Evolutionary conservation across 2,888 invertebrate genomes (phyloP), one percentile per base, ranked within the genome.

Genomic region (Pandemis heparana): DNA sequence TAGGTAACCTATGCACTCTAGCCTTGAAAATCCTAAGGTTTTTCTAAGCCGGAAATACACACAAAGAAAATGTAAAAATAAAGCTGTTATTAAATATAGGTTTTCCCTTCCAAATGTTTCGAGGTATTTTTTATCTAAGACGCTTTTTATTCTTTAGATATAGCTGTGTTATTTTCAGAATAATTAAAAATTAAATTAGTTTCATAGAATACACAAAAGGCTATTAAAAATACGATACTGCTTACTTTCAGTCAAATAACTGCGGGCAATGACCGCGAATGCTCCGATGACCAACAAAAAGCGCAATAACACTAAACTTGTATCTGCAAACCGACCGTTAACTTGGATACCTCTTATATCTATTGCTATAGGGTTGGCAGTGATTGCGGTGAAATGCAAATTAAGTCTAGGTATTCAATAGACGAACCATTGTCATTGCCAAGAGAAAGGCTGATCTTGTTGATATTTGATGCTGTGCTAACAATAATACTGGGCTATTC

Each of bases 401-500:
- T 69, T 51, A 23, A 48, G 23, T 18, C 39, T 70, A 51, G 60
- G 59, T 59, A 73, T 63, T 68, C 74, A 64, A 51, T 23, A 32
- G 32, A n/a, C 64, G 39, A 69, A 64, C 65, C 83, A 83, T 79
- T 83, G 81, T 79, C 83, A 83, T 71, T 83, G 79, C 78, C 82
- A 83, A 80, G 83, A 77, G 83, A 83, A 80, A 79, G 83, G 81
- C 61, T 63, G 48, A 62, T 64, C 69, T 64, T 48, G 38, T 38
- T 41, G 48, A 64, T 10, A 70, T 60, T 63, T 61, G 23, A 51
- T 38, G 46, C 48, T 41, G 46, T 18, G 46, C 41, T 41, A 39
- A 53, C 53, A 59, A 56, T 9, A 10, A 12, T 56, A 23, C 23
- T 56, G 56, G 56, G 23, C 18, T 2, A 18, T 53, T 9, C 53